These are phyloP conservation scores for Synanthedon formicaeformis DNA, from an alignment of 2,888 invertebrate genomes.

Conservation along the genomic window DNA sequence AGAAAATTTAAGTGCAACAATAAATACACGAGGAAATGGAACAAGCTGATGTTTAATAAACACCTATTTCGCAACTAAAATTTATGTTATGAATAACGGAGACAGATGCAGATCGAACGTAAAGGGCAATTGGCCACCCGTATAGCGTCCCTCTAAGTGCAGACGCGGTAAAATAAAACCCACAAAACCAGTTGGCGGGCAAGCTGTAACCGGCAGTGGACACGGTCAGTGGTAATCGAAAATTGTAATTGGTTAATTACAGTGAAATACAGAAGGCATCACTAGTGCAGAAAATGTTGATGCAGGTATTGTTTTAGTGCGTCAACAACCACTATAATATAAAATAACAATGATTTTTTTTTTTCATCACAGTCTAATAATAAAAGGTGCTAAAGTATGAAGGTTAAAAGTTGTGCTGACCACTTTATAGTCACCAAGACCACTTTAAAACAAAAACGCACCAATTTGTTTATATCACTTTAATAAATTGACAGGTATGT, in stretches of 20 bases:
- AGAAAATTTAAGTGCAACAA: too few species aligned
- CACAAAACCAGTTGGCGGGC: constrained; percentile 44
- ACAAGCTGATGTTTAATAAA: constrained; percentile 6
- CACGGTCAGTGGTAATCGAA: constrained; percentile 49
- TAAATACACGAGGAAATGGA: too few species aligned
- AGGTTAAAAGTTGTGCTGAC: too few species aligned
- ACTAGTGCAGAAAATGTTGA: background rate
- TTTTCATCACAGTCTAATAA: too few species aligned
- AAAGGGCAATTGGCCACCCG: constrained; percentile 44
- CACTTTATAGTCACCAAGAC: too few species aligned
- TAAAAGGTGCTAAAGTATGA: too few species aligned
- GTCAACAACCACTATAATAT: too few species aligned
- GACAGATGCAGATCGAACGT: constrained; percentile 16
- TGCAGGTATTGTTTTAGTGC: background rate
- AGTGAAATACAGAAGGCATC: constrained; percentile 7
- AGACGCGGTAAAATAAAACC: constrained; percentile 28
- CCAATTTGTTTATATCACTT: too few species aligned
- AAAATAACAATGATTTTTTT: too few species aligned
- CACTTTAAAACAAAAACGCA: too few species aligned
- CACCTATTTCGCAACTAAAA: constrained; percentile 21
- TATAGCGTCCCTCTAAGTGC: constrained; percentile 18
- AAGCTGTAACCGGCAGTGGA: constrained; percentile 24
- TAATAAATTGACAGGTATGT: too few species aligned
- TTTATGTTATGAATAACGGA: constrained; percentile 22
- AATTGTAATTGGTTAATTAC: constrained; percentile 51